These are phyloP conservation scores for Ormyrus thymus DNA, from an alignment of 2,888 invertebrate species.

Conservation along the genomic window DNA sequence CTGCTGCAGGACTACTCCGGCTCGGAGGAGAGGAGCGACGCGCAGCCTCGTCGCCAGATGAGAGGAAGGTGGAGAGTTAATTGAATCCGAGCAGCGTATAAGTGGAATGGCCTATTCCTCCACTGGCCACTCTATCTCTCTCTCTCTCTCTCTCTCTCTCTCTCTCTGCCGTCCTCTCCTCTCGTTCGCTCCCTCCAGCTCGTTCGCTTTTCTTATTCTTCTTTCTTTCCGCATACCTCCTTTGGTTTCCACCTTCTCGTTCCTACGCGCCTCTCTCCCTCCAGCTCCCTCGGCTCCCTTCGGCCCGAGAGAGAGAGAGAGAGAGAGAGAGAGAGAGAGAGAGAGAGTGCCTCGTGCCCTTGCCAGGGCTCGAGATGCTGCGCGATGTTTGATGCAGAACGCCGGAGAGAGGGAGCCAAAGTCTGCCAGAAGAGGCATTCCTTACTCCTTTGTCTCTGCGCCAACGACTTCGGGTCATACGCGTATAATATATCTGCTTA, in stretches of 20 bases:
- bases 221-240: slow-evolving; percentile 68
- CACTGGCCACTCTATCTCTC: slow-evolving; percentile 57
- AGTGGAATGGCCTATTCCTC: slow-evolving; percentile 74
- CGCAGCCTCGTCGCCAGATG: slow-evolving; percentile 43
- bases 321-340: slow-evolving; percentile 70
- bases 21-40: no score
- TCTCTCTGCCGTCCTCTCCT: slow-evolving; percentile 42
- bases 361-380: no score
- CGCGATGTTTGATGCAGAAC: no score
- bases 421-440: slow-evolving; percentile 61
- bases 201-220: slow-evolving; percentile 70
- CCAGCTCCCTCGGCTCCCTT: slow-evolving; percentile 51
- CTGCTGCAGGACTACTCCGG: no score
- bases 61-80: slow-evolving; percentile 71
- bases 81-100: slow-evolving; percentile 75
- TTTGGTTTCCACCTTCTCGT: slow-evolving; percentile 59
- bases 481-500: slow-evolving; percentile 57
- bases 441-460: slow-evolving; percentile 73
- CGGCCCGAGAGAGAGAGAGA: slow-evolving; percentile 21
- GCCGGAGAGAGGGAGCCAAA: slow-evolving; percentile 64
- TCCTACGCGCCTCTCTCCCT: slow-evolving; percentile 39
- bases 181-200: slow-evolving; percentile 37
- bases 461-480: slow-evolving; percentile 67
- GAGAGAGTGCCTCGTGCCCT: slow-evolving; percentile 64
- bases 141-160: slow-evolving; percentile 45